A percentile compares a stretch with the other conserved stretches of the same genome.
Conservation (phyloP, 2,113 vertebrate genomes). For the Brachypteracias leptosomus region DNA sequence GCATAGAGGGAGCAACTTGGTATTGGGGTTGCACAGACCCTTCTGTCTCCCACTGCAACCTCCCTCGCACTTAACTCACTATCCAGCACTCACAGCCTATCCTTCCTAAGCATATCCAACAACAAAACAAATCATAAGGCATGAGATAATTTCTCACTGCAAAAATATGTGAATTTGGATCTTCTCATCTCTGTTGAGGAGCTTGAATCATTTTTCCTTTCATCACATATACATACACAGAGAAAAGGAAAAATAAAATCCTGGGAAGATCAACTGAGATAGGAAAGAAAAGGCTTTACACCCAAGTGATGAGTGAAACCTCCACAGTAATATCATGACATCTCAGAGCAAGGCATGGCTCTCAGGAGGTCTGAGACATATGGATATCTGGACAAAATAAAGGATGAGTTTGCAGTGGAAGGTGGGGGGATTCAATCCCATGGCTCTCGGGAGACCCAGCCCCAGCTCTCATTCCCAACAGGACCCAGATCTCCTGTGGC, state of each 20-base stretch:
- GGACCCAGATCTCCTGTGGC: not conserved
- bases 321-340: not conserved
- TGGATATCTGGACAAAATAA: not conserved
- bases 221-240: slow-evolving; percentile 2
- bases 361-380: not conserved
- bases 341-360: not conserved
- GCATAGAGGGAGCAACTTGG: not conserved
- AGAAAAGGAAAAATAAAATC: slow-evolving; percentile 47
- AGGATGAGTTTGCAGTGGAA: not conserved
- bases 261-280: slow-evolving; percentile 53
- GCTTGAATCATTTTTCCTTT: slow-evolving; percentile 64
- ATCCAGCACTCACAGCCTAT: slow-evolving; percentile 32
- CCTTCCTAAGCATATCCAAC: slow-evolving; percentile 35
- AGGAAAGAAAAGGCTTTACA: slow-evolving; percentile 47
- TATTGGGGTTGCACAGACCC: not conserved
- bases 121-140: slow-evolving; percentile 46
- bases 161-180: slow-evolving; percentile 65
- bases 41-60: not conserved
- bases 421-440: not conserved
- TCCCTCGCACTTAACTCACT: not conserved
- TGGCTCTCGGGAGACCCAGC: not conserved
- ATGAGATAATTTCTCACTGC: slow-evolving; percentile 58
- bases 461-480: not conserved
- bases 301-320: slow-evolving; percentile 34
- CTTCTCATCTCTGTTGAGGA: slow-evolving; percentile 57